Evolutionary conservation across 2,888 invertebrate species (phyloP), one percentile per base, ranked within the genome.

Genomic region (Cephalotes varians): DNA sequence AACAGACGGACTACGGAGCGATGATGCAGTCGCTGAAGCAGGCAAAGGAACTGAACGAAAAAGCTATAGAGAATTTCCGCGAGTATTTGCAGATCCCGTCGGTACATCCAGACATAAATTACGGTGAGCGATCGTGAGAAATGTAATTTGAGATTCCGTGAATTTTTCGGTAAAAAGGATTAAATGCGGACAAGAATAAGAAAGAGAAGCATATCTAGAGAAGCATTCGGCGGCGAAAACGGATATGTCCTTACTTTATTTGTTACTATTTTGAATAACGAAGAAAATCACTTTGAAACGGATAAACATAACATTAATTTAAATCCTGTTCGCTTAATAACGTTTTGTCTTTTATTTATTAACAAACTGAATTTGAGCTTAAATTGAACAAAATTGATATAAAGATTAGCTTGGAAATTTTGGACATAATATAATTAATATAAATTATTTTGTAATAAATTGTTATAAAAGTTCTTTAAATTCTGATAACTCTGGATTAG

Each of bases 71-170:
- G 88, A 97, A 97, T 92, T 98, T 99, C 92, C 96, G 97, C 79
- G 97, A 98, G 92, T 99, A 98, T 95, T 95, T 99, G 74, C 96
- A 96, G 88, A 98, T 98, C 90, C 97, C 98, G 10, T 98, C 98
- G 76, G 98, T 98, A 0, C 98, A 98, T 91, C 98, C 99, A 0
- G 95, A 97, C 92, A 95, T 98, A 6, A 96, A 98, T 94, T 99
- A 99, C 94, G 97, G 98, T 98, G 95, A 96, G 96, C 95, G 49
- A 56, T 62, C n/a, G 10, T 15, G 18, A 15, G n/a, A n/a, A 21
- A 12, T 40, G 9, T 12, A 3, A 15, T 21, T 69, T n/a, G n/a
- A n/a, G n/a, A n/a, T n/a, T n/a, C n/a, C 18, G 28, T 0, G 40
- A n/a, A 60, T n/a, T 60, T 44, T 58, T 25, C 51, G 51, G n/a